Evolutionary conservation across 1,140 invertebrate species (phyloP).

Genomic region (Cepaea nemoralis): DNA sequence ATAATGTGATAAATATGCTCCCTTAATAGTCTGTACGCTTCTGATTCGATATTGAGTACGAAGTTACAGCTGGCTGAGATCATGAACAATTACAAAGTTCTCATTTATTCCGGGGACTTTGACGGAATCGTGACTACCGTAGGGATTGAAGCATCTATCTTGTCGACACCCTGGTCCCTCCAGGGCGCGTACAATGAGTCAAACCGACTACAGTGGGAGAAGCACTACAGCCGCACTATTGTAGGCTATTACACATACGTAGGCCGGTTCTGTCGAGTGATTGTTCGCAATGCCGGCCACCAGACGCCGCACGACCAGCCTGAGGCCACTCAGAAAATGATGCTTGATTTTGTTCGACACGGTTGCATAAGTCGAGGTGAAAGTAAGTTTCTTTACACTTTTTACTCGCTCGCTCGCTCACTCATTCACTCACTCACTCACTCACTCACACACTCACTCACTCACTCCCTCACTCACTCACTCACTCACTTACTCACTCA

Average conservation of each 20-base stretch:
- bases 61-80: not conserved
- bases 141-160: not conserved
- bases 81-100: slow-evolving; percentile 21
- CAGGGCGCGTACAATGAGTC: not conserved
- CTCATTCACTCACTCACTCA: too few relatives aligned
- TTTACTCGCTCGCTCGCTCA: too few relatives aligned
- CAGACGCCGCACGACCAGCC: slow-evolving; percentile 23
- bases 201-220: not conserved
- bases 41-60: not conserved
- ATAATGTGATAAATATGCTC: not conserved
- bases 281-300: slow-evolving; percentile 24
- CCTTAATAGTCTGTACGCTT: not conserved
- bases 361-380: too few relatives aligned
- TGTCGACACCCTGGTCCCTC: not conserved
- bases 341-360: too few relatives aligned
- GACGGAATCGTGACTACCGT: slow-evolving; percentile 5
- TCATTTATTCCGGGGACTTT: slow-evolving; percentile 19
- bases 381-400: too few relatives aligned
- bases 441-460: too few relatives aligned
- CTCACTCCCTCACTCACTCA: too few relatives aligned
- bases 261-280: slow-evolving; percentile 23
- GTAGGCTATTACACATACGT: not conserved
- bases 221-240: too few relatives aligned
- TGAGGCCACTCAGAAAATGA: too few relatives aligned
- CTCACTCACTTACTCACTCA: too few relatives aligned